phyloP scores from a whole-genome alignment of 2,888 invertebrate species.

The Pediacus dermestoides region DNA sequence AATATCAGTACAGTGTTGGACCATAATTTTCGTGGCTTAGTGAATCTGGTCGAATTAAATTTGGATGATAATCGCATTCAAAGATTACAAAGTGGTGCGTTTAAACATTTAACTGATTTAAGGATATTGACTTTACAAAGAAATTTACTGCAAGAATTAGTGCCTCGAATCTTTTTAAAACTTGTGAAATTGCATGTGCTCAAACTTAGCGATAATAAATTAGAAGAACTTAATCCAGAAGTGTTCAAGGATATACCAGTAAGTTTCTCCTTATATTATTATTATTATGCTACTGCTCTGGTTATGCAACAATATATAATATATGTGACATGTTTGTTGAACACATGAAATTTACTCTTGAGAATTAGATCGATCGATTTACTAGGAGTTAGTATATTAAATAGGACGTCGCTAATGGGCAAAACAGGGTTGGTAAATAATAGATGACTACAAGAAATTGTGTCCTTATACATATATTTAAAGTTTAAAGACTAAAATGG shows the following conservation, averaged over 20 bases:
- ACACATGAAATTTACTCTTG: no score
- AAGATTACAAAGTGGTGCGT: conserved; percentile 71
- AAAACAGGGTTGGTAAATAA: no score
- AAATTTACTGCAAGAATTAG: conserved; percentile 65
- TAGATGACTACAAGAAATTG: no score
- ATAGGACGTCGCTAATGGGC: no score
- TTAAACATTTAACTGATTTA: conserved; percentile 69
- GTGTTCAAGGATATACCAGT: conserved; percentile 71
- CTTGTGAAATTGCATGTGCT: conserved; percentile 67
- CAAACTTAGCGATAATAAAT: conserved; percentile 72
- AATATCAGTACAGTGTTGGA: conserved; percentile 67
- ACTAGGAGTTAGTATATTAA: no score
- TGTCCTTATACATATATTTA: no score
- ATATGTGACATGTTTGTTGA: no score
- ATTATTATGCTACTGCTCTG: no score
- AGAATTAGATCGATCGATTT: no score
- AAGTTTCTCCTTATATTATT: no score
- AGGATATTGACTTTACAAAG: conserved; percentile 62
- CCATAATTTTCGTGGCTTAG: conserved; percentile 74
- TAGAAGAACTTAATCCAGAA: conserved; percentile 72
- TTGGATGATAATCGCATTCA: conserved; percentile 73
- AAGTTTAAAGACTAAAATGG: no score
- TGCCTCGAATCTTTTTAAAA: conserved; percentile 71
- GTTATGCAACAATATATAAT: no score
- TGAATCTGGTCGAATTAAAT: conserved; percentile 66